Evolutionary conservation across 2,888 invertebrate species (phyloP).

Genomic region (Tinea trinotella): DNA sequence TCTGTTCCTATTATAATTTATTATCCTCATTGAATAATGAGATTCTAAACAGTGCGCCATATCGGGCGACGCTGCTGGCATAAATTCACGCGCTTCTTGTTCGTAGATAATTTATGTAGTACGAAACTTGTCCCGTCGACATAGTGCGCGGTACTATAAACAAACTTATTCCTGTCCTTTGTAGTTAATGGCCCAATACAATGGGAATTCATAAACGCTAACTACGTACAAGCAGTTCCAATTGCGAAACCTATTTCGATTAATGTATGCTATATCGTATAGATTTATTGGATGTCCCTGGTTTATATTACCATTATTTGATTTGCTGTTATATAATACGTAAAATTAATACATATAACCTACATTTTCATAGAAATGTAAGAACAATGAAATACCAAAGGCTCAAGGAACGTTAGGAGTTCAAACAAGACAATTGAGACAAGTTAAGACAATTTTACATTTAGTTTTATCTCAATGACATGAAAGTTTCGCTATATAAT

Average conservation of each 20-base stretch:
- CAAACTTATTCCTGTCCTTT: constrained; percentile 39
- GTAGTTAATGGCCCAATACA: constrained; percentile 42
- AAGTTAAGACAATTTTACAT: background rate
- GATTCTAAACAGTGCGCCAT: constrained; percentile 32
- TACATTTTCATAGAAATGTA: background rate
- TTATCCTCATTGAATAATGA: constrained; percentile 35
- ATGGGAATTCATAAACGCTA: constrained; percentile 33
- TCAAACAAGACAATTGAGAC: too few relatives aligned
- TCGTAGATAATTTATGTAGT: constrained; percentile 44
- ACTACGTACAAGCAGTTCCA: constrained; percentile 7
- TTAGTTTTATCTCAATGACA: background rate
- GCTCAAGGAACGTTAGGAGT: background rate
- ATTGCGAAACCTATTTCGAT: background rate
- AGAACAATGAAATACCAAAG: too few relatives aligned
- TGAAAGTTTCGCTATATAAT: background rate
- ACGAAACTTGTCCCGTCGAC: constrained; percentile 30
- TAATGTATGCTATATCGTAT: background rate
- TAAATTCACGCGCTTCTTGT: constrained; percentile 39
- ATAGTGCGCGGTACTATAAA: constrained; percentile 25
- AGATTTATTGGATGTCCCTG: background rate
- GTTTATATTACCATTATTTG: background rate
- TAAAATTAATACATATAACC: background rate
- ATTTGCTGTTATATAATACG: background rate
- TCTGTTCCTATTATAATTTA: constrained; percentile 12
- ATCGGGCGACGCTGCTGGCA: constrained; percentile 29